Evolutionary conservation across 2,888 invertebrate species (phyloP).

Genomic region (Scaptomyza caliginosa): DNA sequence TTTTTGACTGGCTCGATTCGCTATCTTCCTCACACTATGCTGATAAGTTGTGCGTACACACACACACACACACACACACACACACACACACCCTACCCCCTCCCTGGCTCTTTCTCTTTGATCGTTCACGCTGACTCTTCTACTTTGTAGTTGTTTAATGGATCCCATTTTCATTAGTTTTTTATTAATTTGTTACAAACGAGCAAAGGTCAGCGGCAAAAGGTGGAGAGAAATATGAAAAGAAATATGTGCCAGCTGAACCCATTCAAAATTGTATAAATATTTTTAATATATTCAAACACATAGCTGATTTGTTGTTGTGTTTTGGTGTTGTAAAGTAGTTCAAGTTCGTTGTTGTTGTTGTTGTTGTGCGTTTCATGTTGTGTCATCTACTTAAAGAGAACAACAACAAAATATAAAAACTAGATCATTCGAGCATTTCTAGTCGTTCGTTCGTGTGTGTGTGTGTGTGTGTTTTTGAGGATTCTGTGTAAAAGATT

Average conservation of each 20-base stretch:
- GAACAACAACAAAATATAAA: not conserved
- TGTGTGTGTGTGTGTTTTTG: conserved; percentile 3
- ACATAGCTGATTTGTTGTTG: conserved; percentile 12
- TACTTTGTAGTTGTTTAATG: conserved; percentile 19
- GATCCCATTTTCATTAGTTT: conserved; percentile 40
- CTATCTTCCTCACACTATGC: conserved; percentile 2
- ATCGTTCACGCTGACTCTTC: conserved; percentile 3
- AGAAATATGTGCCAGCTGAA: too few species aligned
- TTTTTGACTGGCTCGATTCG: not conserved
- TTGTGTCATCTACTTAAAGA: conserved; percentile 44
- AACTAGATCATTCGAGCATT: conserved; percentile 44
- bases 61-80: too few species aligned
- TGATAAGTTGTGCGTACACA: conserved; percentile 33
- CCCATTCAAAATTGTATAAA: not conserved
- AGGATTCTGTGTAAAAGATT: conserved; percentile 18
- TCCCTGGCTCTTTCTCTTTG: not conserved
- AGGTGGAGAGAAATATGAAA: conserved; percentile 18
- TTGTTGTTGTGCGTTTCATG: conserved; percentile 27
- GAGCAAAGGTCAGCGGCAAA: conserved; percentile 48
- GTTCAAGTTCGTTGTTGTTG: conserved; percentile 70
- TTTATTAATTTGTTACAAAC: conserved; percentile 57
- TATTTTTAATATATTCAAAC: not conserved
- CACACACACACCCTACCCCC: too few species aligned
- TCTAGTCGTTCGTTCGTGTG: not conserved
- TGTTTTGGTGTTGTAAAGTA: conserved; percentile 48